These are phyloP conservation scores for Microcebus murinus DNA, from an alignment of 2,113 vertebrate species.

Conservation along the genomic window DNA sequence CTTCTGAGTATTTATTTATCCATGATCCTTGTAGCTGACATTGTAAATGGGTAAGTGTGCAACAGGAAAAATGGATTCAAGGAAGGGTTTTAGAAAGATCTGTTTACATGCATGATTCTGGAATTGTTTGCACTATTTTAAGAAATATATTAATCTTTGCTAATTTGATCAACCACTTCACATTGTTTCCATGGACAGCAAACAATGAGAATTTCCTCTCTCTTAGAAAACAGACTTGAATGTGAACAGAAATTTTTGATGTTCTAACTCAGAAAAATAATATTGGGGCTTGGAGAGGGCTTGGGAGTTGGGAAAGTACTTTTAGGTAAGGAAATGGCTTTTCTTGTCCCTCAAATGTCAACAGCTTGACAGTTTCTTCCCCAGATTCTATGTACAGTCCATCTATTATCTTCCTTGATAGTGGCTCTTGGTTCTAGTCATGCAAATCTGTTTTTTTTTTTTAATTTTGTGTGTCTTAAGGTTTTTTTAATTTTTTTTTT, in stretches of 20 bases:
- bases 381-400: neutral
- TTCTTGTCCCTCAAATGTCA: slow-evolving; percentile 41
- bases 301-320: neutral
- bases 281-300: neutral
- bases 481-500: too few relatives aligned
- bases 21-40: neutral
- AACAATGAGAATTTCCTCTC: neutral
- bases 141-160: neutral
- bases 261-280: neutral
- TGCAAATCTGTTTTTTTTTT: slow-evolving; percentile 3
- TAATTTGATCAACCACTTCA: neutral
- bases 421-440: slow-evolving; percentile 47
- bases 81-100: neutral
- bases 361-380: slow-evolving; percentile 24
- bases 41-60: neutral
- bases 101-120: neutral
- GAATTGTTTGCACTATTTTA: neutral
- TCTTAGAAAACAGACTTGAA: neutral
- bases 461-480: too few relatives aligned
- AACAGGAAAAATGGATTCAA: neutral
- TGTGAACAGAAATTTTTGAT: slow-evolving; percentile 23
- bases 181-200: neutral
- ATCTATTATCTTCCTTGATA: slow-evolving; percentile 47
- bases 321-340: slow-evolving; percentile 36
- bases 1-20: neutral